Evolutionary conservation across 2,113 vertebrate genomes (phyloP).

Genomic region (Epinephelus cyanopodus): DNA sequence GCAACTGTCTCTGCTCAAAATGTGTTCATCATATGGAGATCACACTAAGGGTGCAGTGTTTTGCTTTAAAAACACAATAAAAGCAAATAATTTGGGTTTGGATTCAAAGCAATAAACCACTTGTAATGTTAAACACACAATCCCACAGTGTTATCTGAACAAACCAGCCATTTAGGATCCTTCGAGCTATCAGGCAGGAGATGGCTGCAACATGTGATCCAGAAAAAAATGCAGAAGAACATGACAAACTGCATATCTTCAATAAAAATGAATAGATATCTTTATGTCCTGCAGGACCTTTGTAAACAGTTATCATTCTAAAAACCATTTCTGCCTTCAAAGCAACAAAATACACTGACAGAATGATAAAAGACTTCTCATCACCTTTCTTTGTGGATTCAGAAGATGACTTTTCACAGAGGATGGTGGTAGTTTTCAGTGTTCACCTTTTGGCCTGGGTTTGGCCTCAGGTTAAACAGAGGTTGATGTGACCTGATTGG

Average conservation of each 20-base stretch:
- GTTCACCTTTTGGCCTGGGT: neutral
- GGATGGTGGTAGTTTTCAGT: too few relatives aligned
- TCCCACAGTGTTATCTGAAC: neutral
- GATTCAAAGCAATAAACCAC: neutral
- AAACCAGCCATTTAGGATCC: neutral
- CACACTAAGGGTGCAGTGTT: neutral
- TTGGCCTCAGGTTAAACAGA: neutral
- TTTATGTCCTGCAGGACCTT: conserved; percentile 1
- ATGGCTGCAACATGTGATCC: conserved; percentile 12
- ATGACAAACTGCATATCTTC: conserved; percentile 3
- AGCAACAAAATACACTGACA: too few relatives aligned
- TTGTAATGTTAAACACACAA: neutral
- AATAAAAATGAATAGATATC: conserved; percentile 4
- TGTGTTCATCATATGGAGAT: neutral
- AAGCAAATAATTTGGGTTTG: neutral
- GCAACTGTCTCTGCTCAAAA: neutral
- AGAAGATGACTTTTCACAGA: too few relatives aligned
- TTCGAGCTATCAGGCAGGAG: conserved; percentile 9
- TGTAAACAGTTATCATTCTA: neutral
- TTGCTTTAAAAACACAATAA: neutral
- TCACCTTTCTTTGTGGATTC: neutral
- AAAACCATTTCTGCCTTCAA: too few relatives aligned
- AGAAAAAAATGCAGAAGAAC: neutral
- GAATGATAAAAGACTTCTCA: too few relatives aligned
- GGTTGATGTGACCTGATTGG: neutral